A percentile compares a stretch with the other conserved stretches of the same genome.
These are phyloP conservation scores for Butorides virescens DNA, from an alignment of 2,113 vertebrate species.

Conservation along the genomic window DNA sequence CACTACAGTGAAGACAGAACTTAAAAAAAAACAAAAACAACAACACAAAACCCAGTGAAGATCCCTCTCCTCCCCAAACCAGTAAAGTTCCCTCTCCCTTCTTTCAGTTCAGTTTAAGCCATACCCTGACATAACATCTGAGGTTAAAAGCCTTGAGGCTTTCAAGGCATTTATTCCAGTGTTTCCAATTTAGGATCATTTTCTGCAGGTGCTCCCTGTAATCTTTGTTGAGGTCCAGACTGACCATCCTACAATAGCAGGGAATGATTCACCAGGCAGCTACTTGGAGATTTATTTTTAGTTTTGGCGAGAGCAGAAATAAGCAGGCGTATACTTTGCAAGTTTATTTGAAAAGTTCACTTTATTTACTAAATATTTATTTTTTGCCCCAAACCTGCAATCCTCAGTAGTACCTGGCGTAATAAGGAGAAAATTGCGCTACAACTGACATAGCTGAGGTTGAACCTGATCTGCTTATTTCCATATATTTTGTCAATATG, in stretches of 20 bases:
- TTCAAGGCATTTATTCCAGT: not conserved
- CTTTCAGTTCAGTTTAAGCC: not conserved
- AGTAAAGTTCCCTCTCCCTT: not conserved
- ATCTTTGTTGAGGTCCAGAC: slow-evolving; percentile 24
- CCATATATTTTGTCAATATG: not conserved
- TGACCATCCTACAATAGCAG: slow-evolving; percentile 32
- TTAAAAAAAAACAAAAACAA: not conserved
- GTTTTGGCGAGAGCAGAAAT: not conserved
- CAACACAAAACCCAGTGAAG: not conserved
- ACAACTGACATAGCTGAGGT: not conserved
- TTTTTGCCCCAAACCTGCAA: not conserved
- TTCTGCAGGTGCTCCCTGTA: slow-evolving; percentile 54
- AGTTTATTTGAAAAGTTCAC: slow-evolving; percentile 26
- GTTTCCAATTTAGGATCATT: slow-evolving; percentile 9
- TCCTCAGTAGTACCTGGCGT: not conserved
- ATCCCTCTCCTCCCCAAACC: not conserved
- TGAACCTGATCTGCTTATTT: not conserved
- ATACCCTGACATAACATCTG: not conserved
- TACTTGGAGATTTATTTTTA: slow-evolving; percentile 39
- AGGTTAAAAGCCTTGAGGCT: not conserved
- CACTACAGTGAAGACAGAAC: not conserved
- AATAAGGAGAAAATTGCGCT: not conserved
- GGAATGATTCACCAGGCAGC: slow-evolving; percentile 50
- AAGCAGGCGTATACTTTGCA: slow-evolving; percentile 13
- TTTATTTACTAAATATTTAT: not conserved